Percentiles rank a stretch among this genome's conserved stretches.
These are phyloP conservation scores for Channa argus DNA, from an alignment of 2,113 vertebrate species.

Conservation along the genomic window DNA sequence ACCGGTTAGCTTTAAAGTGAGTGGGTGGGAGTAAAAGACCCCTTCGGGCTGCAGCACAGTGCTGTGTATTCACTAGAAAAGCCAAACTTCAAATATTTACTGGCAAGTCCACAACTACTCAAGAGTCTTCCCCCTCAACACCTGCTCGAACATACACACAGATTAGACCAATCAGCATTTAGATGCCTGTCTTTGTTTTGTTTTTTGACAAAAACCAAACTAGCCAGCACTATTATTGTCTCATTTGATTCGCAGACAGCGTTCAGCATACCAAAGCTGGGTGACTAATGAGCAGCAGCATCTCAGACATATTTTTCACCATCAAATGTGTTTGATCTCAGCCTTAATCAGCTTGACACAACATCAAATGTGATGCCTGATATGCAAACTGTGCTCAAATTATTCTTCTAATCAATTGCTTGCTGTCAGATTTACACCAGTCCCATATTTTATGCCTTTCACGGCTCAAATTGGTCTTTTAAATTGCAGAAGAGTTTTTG, in stretches of 20 bases:
- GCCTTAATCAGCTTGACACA: constrained; percentile 54
- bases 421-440: constrained; percentile 20
- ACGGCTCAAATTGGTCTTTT: neutral
- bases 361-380: constrained; percentile 33
- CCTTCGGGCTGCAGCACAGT: constrained; percentile 40
- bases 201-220: neutral
- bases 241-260: constrained; percentile 44
- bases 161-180: constrained; percentile 24
- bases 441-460: constrained; percentile 2
- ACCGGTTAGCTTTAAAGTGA: constrained; percentile 32
- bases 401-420: constrained; percentile 3
- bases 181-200: constrained; percentile 11
- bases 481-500: constrained; percentile 6
- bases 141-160: constrained; percentile 43
- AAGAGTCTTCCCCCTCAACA: constrained; percentile 60
- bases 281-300: constrained; percentile 14
- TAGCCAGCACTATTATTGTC: constrained; percentile 4
- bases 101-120: constrained; percentile 43
- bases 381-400: constrained; percentile 16
- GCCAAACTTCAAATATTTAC: constrained; percentile 51
- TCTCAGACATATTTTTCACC: constrained; percentile 18
- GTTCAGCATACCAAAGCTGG: constrained; percentile 20
- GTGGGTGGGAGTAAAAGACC: constrained; percentile 41
- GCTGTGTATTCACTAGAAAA: constrained; percentile 27
- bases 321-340: constrained; percentile 21